These are phyloP conservation scores for Parapristionchus giblindavisi DNA, from an alignment of 2,888 invertebrate genomes.

Conservation along the genomic window DNA sequence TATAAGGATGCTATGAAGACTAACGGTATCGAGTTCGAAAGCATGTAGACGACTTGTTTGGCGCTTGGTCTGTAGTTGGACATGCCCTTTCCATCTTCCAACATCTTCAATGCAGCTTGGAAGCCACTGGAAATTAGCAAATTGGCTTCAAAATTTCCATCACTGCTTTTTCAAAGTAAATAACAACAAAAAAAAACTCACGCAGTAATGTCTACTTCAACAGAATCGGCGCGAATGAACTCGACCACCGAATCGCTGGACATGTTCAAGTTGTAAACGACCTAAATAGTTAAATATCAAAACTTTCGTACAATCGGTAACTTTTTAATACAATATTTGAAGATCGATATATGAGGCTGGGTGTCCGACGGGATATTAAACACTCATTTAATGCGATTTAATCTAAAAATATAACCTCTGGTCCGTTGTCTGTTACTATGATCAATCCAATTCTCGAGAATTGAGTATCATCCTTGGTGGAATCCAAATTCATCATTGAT, in stretches of 20 bases:
- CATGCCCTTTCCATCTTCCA: background rate
- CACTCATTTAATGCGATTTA: background rate
- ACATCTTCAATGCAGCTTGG: background rate
- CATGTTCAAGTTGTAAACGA: slow-evolving; percentile 1
- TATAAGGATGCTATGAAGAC: too few relatives aligned
- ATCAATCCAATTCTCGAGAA: background rate
- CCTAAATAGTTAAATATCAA: background rate
- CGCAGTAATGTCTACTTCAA: background rate
- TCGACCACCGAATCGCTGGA: background rate
- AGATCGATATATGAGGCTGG: too few relatives aligned
- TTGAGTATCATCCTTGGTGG: background rate
- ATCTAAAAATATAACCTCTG: too few relatives aligned
- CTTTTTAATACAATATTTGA: too few relatives aligned
- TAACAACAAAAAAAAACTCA: too few relatives aligned
- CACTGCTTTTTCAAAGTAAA: too few relatives aligned
- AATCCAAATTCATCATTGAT: slow-evolving; percentile 3
- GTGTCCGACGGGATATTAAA: too few relatives aligned
- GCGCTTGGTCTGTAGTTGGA: background rate
- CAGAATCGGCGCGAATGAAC: background rate
- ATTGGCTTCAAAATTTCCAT: too few relatives aligned
- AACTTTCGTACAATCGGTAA: too few relatives aligned
- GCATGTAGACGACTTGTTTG: background rate
- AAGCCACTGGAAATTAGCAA: background rate
- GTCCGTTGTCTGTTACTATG: background rate
- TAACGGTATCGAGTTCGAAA: slow-evolving; percentile 7